Base-by-base conservation (phyloP, 2,888 invertebrate genomes). In the Drosophila tripunctata region DNA sequence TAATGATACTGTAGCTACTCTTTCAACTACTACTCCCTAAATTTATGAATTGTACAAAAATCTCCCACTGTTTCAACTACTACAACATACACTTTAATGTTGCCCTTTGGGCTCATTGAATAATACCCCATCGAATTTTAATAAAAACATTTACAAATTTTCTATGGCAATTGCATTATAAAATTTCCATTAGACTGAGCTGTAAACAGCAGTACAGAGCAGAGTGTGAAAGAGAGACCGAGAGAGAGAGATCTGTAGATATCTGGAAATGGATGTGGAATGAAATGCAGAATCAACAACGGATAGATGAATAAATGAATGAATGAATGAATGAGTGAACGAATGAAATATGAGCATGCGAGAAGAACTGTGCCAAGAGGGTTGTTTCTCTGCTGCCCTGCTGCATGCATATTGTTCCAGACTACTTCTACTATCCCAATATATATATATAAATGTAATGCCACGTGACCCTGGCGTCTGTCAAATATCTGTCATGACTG, bases 401-500 rank as follows among this genome's bases (percentile, higher is more conserved):
- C 24, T 52, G 47, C 33, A 31, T 30, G 45, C 41, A 19, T 50
- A 33, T 47, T 51, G 62, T 63, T 69, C 5, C 2, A 10, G 27
- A 27, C 27, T 27, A 27, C 27, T 5, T 4, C 27, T 27, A 27
- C 4, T 21, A 21, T 21, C n/a, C n/a, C n/a, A n/a, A 21, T 21
- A 21, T 21, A 27, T 27, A 27, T 27, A 27, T 27, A 27, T 3
- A 27, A 27, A 43, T 24, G 44, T 48, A 15, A 41, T 31, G 31
- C 58, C 74, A 65, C 74, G 73, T 65, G 73, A 74, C 69, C 70
- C 55, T 48, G 60, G 43, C 72, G 51, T 58, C 70, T 64, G 64
- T 60, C 64, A 48, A 50, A 52, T 55, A 60, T 56, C 56, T 69
- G 27, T 51, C 70, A 64, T 48, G 60, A 60, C 22, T n/a, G n/a